A percentile compares a stretch with the other conserved stretches of the same genome.
Evolutionary conservation across 2,113 vertebrate genomes (phyloP).

Genomic region (Dipodomys merriami): DNA sequence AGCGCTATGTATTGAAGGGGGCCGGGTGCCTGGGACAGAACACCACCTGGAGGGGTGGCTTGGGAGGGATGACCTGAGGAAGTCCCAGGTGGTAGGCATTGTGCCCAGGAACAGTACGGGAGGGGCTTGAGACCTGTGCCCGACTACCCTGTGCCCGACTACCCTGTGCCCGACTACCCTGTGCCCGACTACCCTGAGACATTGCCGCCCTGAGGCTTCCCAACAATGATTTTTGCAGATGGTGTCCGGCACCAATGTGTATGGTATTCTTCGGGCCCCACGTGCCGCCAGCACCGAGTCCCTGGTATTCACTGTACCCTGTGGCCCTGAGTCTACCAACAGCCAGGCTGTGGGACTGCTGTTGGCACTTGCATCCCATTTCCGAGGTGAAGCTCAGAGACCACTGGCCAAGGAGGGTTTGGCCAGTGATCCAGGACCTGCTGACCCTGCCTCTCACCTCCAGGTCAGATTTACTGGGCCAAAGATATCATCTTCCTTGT

Average conservation of each 20-base stretch:
- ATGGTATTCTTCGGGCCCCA: constrained; percentile 93
- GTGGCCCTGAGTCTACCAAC: constrained; percentile 87
- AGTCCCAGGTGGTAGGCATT: too few species aligned
- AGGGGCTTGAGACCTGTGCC: too few species aligned
- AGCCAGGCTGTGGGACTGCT: constrained; percentile 94
- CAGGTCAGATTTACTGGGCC: constrained; percentile 96
- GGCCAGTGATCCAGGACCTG: background rate
- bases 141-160: too few species aligned
- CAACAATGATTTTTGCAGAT: constrained; percentile 81
- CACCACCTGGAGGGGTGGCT: background rate
- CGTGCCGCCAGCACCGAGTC: constrained; percentile 93
- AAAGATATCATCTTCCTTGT: constrained; percentile 97
- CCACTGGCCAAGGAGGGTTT: background rate
- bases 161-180: too few species aligned
- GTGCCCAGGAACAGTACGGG: background rate
- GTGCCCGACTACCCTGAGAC: too few species aligned
- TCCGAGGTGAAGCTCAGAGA: constrained; percentile 89
- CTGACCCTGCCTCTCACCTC: constrained; percentile 21
- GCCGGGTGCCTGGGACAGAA: background rate
- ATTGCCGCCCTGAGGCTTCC: background rate
- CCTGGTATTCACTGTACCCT: constrained; percentile 92
- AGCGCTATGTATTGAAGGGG: constrained; percentile 89
- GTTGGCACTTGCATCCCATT: constrained; percentile 93
- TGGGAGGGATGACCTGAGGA: background rate
- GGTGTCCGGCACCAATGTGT: constrained; percentile 94